Evolutionary conservation across 1,140 invertebrate genomes (phyloP), one percentile per base, ranked within the genome.

Genomic region (Coelopa frigida): DNA sequence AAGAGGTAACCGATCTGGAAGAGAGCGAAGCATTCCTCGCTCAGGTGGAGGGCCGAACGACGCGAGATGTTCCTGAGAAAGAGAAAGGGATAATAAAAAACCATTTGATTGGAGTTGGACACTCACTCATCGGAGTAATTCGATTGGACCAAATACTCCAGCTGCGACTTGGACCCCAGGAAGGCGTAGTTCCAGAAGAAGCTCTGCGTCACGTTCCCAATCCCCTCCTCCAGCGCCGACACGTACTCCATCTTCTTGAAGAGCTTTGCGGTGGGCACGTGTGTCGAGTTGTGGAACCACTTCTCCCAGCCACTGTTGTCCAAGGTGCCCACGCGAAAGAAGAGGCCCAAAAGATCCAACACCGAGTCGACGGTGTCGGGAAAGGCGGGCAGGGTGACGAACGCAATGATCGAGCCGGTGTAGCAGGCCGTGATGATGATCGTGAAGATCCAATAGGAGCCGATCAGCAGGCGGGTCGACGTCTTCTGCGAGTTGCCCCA

Each of bases 391-490:
- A 87, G 61, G 4, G 83, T 86, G 12, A 87, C 83, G 61, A 86
- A 87, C 1, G 84, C 83, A 58, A 87, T 85, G 20, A 87, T 85
- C 6, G 80, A 85, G 18, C 84, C 82, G 2, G 84, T 85, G 50
- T 87, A 87, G 54, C 82, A 83, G 22, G 84, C 80, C 1, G 83
- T 85, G 46, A 86, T 80, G 15, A 87, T 86, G 20, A 85, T 86
- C 2, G 83, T 85, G 54, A 87, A 87, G 2, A 84, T 59, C 84
- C 84, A 87, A 58, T 87, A 87, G 54, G 80, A 77, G 31, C 84
- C 83, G 48, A 86, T 80, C 4, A 85, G 68, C 2, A 85, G 44
- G 49, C 81, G 73, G 3, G 82, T 84, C 0, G 83, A 79, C 32
- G 75, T 70, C 57, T 82, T 84, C n/a, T 75, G 75, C 2, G 80